A percentile compares a stretch with the other conserved stretches of the same genome.
phyloP scores from a whole-genome alignment of 2,888 invertebrate species.

The Terebella lapidaria region DNA sequence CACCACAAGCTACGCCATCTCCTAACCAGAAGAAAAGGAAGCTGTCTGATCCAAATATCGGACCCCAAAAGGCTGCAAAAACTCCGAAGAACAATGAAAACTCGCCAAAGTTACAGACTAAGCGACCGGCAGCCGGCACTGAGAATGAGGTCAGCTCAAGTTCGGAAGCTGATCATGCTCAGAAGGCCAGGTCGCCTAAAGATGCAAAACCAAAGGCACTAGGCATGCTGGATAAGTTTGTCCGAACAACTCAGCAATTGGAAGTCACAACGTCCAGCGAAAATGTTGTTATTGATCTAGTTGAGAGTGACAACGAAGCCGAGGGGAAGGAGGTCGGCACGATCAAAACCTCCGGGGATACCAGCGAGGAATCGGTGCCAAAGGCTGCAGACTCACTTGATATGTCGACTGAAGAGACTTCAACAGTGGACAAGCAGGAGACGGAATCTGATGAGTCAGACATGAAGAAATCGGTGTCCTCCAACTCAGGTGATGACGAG shows the following conservation, averaged over 20 bases:
- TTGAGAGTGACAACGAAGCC: not conserved
- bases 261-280: slow-evolving; percentile 25
- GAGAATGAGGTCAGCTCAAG: slow-evolving; percentile 26
- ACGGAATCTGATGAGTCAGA: too few relatives aligned
- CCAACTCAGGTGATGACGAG: too few relatives aligned
- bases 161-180: slow-evolving; percentile 11
- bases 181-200: too few relatives aligned
- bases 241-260: slow-evolving; percentile 24
- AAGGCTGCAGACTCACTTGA: too few relatives aligned
- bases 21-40: slow-evolving; percentile 2
- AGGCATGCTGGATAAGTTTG: slow-evolving; percentile 29
- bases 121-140: not conserved
- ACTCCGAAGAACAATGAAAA: not conserved
- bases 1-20: not conserved
- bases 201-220: not conserved
- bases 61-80: not conserved
- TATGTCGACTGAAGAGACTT: too few relatives aligned
- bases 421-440: too few relatives aligned
- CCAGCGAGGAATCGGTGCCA: too few relatives aligned
- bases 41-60: not conserved
- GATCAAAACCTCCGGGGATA: too few relatives aligned
- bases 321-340: not conserved
- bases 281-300: not conserved
- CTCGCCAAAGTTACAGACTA: not conserved
- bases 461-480: too few relatives aligned